Conservation (phyloP, 2,113 vertebrate species). For the Kryptolebias marmoratus region DNA sequence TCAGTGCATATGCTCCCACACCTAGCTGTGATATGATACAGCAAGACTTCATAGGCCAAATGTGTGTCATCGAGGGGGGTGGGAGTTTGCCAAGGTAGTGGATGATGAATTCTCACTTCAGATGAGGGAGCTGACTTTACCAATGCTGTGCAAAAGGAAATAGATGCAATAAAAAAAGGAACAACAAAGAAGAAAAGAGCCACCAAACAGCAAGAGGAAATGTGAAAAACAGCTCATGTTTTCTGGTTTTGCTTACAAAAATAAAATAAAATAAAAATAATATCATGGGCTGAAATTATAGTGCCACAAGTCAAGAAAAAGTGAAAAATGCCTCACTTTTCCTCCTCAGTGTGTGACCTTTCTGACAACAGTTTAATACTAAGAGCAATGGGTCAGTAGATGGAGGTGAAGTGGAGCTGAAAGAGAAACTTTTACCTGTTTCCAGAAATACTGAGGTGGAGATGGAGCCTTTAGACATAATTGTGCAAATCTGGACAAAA, state of each 20-base stretch:
- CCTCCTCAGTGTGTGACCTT: slow-evolving; percentile 58
- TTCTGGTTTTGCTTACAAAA: slow-evolving; percentile 4
- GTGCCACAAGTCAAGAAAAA: slow-evolving; percentile 53
- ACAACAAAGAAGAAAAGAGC: background rate
- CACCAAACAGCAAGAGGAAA: background rate
- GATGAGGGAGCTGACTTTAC: slow-evolving; percentile 9
- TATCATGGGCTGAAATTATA: background rate
- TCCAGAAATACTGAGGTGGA: background rate
- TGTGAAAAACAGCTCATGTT: slow-evolving; percentile 7
- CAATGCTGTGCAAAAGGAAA: background rate
- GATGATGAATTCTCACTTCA: slow-evolving; percentile 41
- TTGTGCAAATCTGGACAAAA: too few relatives aligned
- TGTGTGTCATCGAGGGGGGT: slow-evolving; percentile 51
- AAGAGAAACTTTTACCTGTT: background rate
- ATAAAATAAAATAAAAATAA: background rate
- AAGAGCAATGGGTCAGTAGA: slow-evolving; percentile 29
- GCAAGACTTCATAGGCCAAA: slow-evolving; percentile 53
- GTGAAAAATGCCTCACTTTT: slow-evolving; percentile 32
- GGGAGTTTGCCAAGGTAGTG: slow-evolving; percentile 23
- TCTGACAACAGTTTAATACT: slow-evolving; percentile 52
- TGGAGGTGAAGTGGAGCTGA: background rate
- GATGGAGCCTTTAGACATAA: too few relatives aligned
- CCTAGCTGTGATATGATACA: slow-evolving; percentile 58
- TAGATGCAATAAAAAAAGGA: background rate
- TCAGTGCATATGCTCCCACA: slow-evolving; percentile 67